phyloP scores from a whole-genome alignment of 2,113 vertebrate genomes.

The Rhabdornis inornatus region DNA sequence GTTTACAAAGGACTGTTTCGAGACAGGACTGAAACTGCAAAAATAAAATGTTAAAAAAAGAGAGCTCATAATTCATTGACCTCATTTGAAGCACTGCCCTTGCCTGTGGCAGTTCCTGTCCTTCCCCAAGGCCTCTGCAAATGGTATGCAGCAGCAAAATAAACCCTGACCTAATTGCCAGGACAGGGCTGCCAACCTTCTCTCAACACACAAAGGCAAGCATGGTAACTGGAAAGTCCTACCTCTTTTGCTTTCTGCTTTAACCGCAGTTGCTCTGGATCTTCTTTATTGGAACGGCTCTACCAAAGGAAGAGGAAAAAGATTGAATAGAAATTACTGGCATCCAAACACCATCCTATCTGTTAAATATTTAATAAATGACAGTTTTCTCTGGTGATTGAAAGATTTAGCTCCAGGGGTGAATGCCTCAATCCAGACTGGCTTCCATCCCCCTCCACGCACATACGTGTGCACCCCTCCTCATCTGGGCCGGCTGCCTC shows the following conservation, averaged over 20 bases:
- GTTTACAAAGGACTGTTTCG: conserved; percentile 72
- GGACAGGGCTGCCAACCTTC: conserved; percentile 80
- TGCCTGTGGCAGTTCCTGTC: conserved; percentile 88
- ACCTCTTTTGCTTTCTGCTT: conserved; percentile 94
- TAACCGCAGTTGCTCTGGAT: conserved; percentile 88
- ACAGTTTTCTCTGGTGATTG: conserved; percentile 76
- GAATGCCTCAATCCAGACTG: conserved; percentile 69
- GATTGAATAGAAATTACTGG: conserved; percentile 66
- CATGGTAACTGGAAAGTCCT: conserved; percentile 66
- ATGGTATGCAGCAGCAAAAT: conserved; percentile 92
- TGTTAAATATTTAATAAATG: conserved; percentile 80
- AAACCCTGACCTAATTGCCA: conserved; percentile 96
- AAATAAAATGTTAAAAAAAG: conserved; percentile 76
- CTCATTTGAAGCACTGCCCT: conserved; percentile 86
- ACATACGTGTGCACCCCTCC: background rate
- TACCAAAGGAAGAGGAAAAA: conserved; percentile 77
- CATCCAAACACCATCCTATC: conserved; percentile 63
- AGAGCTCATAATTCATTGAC: conserved; percentile 75
- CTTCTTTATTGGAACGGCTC: conserved; percentile 88
- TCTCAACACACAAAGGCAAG: conserved; percentile 70
- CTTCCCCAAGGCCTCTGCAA: conserved; percentile 90
- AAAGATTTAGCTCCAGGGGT: conserved; percentile 75
- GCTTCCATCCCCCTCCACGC: background rate
- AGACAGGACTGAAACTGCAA: conserved; percentile 72
- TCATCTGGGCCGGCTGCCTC: conserved; percentile 68